Evolutionary conservation across 2,797 vertebrate species (phyloP).

Genomic region (Anguilla megastoma): DNA sequence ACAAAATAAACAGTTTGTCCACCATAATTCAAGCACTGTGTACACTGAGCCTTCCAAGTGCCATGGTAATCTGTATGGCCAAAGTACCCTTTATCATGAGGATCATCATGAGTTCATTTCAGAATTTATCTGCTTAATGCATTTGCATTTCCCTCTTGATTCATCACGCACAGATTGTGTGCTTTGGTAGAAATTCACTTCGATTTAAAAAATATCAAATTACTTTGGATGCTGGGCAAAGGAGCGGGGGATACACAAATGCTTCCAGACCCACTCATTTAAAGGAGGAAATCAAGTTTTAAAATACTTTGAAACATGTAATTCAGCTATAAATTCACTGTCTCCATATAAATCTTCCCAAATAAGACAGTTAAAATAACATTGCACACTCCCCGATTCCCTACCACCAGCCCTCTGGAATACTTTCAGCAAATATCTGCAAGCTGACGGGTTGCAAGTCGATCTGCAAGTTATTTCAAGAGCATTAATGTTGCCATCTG

Average conservation of each 20-base stretch:
- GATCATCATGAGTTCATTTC: not conserved
- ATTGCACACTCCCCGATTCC: not conserved
- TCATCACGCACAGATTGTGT: not conserved
- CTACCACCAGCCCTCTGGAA: not conserved
- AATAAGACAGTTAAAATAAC: not conserved
- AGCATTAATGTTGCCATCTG: not conserved
- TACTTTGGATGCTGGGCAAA: not conserved
- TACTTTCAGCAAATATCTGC: not conserved
- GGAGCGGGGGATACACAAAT: not conserved
- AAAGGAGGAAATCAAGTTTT: slow-evolving; percentile 4
- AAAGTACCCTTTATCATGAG: slow-evolving; percentile 19
- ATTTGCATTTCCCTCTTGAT: slow-evolving; percentile 14
- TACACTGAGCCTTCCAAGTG: slow-evolving; percentile 40
- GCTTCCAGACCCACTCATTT: not conserved
- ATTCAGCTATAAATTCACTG: slow-evolving; percentile 11
- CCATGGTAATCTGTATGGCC: slow-evolving; percentile 39
- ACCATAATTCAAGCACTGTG: slow-evolving; percentile 49
- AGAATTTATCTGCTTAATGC: slow-evolving; percentile 18
- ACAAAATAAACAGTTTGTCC: slow-evolving; percentile 63
- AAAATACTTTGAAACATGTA: slow-evolving; percentile 24
- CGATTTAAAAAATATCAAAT: slow-evolving; percentile 14
- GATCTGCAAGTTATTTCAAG: not conserved
- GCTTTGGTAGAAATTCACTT: not conserved
- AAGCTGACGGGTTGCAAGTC: not conserved
- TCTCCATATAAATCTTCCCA: not conserved